Conservation (phyloP, 92 coral and sea anemone species). For the Epizoanthus illoricatus region DNA sequence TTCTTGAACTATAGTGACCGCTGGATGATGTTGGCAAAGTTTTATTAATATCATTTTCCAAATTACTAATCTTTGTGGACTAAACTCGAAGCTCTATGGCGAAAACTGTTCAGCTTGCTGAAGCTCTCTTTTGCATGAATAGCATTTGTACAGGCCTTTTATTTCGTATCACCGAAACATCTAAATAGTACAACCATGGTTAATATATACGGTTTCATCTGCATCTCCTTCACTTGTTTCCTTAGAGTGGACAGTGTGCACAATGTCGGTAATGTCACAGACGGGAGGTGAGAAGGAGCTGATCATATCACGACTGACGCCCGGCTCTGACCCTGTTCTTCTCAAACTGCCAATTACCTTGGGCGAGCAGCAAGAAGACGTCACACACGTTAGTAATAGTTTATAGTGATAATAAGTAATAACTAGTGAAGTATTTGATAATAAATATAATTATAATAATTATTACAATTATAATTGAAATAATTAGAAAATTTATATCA, state of each 20-base stretch:
- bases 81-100: no score
- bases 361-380: constrained; percentile 48
- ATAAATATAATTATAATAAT: background rate
- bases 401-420: background rate
- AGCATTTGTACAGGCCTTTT: no score
- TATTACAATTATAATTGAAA: background rate
- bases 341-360: constrained; percentile 60
- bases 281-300: constrained; percentile 67
- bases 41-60: no score
- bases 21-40: no score
- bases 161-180: no score
- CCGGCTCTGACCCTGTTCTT: constrained; percentile 66
- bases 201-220: background rate
- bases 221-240: background rate
- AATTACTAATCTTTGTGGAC: no score
- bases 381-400: constrained; percentile 28
- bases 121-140: no score
- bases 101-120: no score
- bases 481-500: no score
- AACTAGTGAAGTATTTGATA: no score
- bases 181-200: background rate
- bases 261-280: constrained; percentile 52
- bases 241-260: constrained; percentile 93
- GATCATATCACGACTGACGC: constrained; percentile 69
- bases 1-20: no score